These are phyloP conservation scores for Drosophila pseudotalamancana DNA, from an alignment of 2,888 invertebrate species.

Conservation along the genomic window DNA sequence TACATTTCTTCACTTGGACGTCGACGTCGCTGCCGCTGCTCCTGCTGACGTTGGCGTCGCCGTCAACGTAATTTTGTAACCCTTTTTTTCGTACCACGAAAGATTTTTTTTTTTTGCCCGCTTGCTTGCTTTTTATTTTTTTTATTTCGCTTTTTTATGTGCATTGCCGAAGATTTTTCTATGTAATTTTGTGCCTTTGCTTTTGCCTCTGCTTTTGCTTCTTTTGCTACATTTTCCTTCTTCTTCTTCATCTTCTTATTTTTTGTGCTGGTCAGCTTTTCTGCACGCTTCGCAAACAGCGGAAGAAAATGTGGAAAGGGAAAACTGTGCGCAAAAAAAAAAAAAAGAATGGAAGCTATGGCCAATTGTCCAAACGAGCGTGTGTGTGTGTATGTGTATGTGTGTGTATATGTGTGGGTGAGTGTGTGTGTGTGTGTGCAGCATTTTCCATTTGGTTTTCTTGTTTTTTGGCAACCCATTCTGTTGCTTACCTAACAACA, in stretches of 20 bases:
- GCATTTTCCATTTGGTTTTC: constrained; percentile 53
- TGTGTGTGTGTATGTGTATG: constrained; percentile 32
- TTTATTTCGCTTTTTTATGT: constrained; percentile 50
- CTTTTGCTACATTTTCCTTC: background rate
- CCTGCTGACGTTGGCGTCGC: constrained; percentile 25
- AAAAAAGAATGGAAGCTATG: constrained; percentile 43
- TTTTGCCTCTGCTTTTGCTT: constrained; percentile 13
- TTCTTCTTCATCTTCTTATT: constrained; percentile 9
- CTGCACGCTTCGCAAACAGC: constrained; percentile 71
- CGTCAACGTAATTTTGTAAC: constrained; percentile 61
- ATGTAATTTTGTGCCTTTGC: constrained; percentile 74
- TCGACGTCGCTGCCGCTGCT: background rate
- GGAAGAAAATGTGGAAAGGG: background rate
- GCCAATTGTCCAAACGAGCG: constrained; percentile 65
- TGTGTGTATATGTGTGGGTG: constrained; percentile 20
- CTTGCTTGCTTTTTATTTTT: constrained; percentile 40
- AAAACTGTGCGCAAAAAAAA: constrained; percentile 15
- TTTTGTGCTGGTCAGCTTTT: constrained; percentile 79
- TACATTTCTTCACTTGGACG: constrained; percentile 72
- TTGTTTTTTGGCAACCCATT: constrained; percentile 57
- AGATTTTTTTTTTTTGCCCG: constrained; percentile 52
- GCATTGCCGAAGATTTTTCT: constrained; percentile 65
- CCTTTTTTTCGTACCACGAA: constrained; percentile 46
- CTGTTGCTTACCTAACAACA: constrained; percentile 51
- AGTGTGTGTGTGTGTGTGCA: constrained; percentile 34